A percentile compares a stretch with the other conserved stretches of the same genome.
phyloP scores from a whole-genome alignment of 2,797 vertebrate genomes.

The Acanthis flammea region DNA sequence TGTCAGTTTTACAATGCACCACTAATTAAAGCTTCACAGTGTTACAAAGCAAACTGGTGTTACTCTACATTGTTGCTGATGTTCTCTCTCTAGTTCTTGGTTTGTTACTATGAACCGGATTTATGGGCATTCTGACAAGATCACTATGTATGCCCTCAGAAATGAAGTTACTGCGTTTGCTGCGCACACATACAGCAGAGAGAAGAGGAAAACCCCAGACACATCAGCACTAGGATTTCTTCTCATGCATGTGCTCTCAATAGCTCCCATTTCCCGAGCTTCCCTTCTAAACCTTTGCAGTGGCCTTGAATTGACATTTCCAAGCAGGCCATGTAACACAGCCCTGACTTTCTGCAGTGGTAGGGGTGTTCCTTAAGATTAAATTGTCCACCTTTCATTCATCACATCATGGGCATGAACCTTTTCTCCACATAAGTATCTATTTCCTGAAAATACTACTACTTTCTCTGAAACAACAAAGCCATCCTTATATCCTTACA shows the following conservation, averaged over 20 bases:
- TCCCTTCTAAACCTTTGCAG: neutral
- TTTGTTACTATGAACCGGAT: neutral
- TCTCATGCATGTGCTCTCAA: neutral
- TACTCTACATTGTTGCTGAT: neutral
- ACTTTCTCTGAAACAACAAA: neutral
- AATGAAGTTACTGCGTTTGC: neutral
- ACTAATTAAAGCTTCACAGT: slow-evolving; percentile 11
- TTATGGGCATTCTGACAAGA: neutral
- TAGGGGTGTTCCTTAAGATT: neutral
- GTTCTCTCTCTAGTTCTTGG: neutral
- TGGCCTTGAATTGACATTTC: neutral
- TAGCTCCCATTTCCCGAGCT: neutral
- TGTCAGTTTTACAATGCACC: neutral
- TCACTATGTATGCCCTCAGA: neutral
- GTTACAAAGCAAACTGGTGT: neutral
- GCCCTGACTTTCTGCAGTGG: neutral
- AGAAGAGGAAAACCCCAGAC: neutral
- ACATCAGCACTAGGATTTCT: neutral
- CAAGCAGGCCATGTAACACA: neutral
- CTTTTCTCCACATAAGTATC: neutral
- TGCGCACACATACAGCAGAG: rapidly evolving
- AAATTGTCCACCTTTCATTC: neutral
- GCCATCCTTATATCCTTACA: neutral
- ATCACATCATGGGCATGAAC: neutral
- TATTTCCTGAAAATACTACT: neutral